phyloP scores from a whole-genome alignment of 1,140 invertebrate genomes.

The Tenebrio molitor region DNA sequence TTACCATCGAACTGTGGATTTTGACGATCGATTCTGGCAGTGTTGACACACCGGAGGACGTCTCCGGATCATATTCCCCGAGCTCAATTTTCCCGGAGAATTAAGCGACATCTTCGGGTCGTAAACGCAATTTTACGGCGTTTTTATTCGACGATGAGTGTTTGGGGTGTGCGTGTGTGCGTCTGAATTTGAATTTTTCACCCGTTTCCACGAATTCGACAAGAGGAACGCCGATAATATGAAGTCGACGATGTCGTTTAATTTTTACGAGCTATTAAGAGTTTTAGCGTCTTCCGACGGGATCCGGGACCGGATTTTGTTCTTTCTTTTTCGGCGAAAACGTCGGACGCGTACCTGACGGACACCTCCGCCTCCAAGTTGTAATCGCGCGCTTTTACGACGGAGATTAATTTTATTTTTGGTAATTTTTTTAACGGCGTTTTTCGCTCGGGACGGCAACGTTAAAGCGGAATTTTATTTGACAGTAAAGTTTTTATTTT shows the following conservation, averaged over 20 bases:
- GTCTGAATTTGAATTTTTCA: conserved; percentile 2
- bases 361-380: neutral
- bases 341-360: neutral
- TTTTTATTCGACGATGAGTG: neutral
- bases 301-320: neutral
- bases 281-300: neutral
- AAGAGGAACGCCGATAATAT: neutral
- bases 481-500: neutral
- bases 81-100: neutral
- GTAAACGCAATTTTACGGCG: conserved; percentile 10
- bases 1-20: neutral
- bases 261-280: neutral
- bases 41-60: too few relatives aligned
- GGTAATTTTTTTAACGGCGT: neutral
- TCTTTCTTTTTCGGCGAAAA: too few relatives aligned
- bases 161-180: neutral
- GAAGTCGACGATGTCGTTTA: conserved; percentile 2
- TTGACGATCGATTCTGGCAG: conserved; percentile 13
- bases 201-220: neutral
- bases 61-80: too few relatives aligned
- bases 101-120: conserved; percentile 4
- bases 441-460: too few relatives aligned
- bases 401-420: neutral
- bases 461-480: neutral
- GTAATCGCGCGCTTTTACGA: neutral